Evolutionary conservation across 2,797 vertebrate species (phyloP).

Genomic region (Gymnoscopelus braueri): DNA sequence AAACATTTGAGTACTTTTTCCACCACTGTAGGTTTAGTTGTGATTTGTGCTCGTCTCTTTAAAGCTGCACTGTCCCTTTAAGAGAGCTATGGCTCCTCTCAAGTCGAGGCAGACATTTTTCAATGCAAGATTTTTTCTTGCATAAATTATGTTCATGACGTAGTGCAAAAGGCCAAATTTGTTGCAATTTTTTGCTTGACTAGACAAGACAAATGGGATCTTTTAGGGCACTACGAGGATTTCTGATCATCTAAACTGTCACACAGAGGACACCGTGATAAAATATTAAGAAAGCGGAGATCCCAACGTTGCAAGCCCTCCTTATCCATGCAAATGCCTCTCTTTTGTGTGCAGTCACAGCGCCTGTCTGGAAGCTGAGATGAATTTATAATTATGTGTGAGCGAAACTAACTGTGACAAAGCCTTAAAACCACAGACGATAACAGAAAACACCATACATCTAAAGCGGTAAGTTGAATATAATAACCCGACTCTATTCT

Average conservation of each 20-base stretch:
- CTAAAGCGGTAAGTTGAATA: conserved; percentile 80
- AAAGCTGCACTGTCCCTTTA: conserved; percentile 74
- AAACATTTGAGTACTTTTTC: too few relatives aligned
- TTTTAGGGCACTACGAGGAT: conserved; percentile 59
- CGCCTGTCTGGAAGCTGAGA: conserved; percentile 86
- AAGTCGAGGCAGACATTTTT: conserved; percentile 85
- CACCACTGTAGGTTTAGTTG: too few relatives aligned
- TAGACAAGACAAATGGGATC: conserved; percentile 71
- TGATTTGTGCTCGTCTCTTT: neutral
- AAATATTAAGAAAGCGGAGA: conserved; percentile 81
- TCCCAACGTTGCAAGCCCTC: conserved; percentile 77
- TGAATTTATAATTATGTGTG: conserved; percentile 90
- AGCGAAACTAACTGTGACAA: conserved; percentile 83
- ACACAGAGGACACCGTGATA: conserved; percentile 72
- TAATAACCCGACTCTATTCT: conserved; percentile 49
- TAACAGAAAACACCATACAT: conserved; percentile 72
- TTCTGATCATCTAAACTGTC: conserved; percentile 56
- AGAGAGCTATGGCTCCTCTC: conserved; percentile 83
- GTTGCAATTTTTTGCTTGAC: conserved; percentile 83
- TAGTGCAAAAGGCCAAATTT: conserved; percentile 93
- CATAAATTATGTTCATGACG: conserved; percentile 99
- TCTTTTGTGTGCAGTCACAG: conserved; percentile 86
- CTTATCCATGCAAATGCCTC: conserved; percentile 87
- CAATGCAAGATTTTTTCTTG: conserved; percentile 92
- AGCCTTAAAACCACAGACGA: conserved; percentile 72